Evolutionary conservation across 2,797 vertebrate species (phyloP), one percentile per base, ranked within the genome.

Genomic region (Sarcophilus harrisii): DNA sequence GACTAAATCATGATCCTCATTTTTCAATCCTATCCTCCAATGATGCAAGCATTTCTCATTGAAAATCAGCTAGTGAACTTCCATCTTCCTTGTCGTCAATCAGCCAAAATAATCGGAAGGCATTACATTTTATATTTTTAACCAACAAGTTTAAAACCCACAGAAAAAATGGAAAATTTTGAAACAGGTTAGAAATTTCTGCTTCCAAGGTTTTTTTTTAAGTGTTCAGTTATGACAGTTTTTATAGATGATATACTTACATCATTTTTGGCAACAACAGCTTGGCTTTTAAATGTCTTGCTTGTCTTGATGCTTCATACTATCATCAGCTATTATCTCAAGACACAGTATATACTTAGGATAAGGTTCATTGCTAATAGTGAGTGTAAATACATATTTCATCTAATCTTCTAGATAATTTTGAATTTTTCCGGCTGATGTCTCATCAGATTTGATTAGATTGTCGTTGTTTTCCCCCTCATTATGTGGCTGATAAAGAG

Each of bases 1-100:
- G 73, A 97, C 95, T 96, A 96, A 98, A 98, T 96, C 66, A 96
- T 94, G 59, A 95, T 32, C 60, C 54, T 97, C 94, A 95, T 92
- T 95, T 95, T 95, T 93, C 90, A 66, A 91, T 95, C 55, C 93
- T 57, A 96, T 90, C 95, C 87, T 90, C 91, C 87, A 95, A 62
- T 96, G 93, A 97, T 55, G 58, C 91, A 96, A 96, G 95, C 21
- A 32, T 66, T 96, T 96, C 92, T 94, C 81, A 93, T 87, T 96
- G 96, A 97, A 96, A 96, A 95, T 96, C 93, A 96, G 66, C 59
- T 87, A 92, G 89, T 60, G 52, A 57, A 92, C 93, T 97, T 96
- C 92, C 62, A 52, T 91, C 96, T 91, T 96, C 95, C 92, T 93
- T 95, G 91, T 94, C 55, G 90, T 92, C 93, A 95, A 94, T 95